phyloP scores from a whole-genome alignment of 2,113 vertebrate genomes.

The Erythrocebus patas region DNA sequence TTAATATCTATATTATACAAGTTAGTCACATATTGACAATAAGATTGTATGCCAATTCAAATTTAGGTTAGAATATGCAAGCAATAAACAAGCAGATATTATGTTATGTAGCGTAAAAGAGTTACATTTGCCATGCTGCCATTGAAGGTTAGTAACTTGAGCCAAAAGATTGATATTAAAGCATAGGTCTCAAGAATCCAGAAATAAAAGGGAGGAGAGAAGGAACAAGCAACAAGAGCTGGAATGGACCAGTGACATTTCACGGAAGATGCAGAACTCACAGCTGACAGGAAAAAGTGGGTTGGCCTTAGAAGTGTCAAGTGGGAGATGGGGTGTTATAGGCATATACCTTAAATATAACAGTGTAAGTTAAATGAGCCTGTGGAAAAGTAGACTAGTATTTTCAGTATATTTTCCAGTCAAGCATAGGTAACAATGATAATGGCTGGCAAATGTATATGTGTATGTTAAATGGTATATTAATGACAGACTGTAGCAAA shows the following conservation, averaged over 20 bases:
- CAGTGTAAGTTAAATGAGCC: not conserved
- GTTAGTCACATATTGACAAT: not conserved
- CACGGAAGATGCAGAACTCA: not conserved
- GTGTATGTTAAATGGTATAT: not conserved
- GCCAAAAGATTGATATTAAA: not conserved
- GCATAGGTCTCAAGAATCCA: not conserved
- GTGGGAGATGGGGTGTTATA: not conserved
- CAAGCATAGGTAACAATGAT: not conserved
- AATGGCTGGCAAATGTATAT: not conserved
- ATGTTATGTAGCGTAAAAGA: not conserved
- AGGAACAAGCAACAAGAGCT: not conserved
- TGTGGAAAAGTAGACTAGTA: not conserved
- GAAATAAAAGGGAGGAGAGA: not conserved
- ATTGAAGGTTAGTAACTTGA: not conserved
- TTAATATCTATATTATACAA: not conserved
- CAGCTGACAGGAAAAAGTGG: not conserved
- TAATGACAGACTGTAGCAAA: not conserved
- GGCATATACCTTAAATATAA: not conserved
- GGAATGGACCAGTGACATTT: not conserved
- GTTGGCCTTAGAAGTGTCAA: not conserved
- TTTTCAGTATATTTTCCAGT: not conserved
- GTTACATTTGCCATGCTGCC: not conserved
- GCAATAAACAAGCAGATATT: not conserved
- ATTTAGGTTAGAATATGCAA: not conserved
- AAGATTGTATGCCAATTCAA: not conserved